A percentile compares a stretch with the other conserved stretches of the same genome.
phyloP scores from a whole-genome alignment of 2,888 invertebrate species.

The Ennomos fuscantarius region DNA sequence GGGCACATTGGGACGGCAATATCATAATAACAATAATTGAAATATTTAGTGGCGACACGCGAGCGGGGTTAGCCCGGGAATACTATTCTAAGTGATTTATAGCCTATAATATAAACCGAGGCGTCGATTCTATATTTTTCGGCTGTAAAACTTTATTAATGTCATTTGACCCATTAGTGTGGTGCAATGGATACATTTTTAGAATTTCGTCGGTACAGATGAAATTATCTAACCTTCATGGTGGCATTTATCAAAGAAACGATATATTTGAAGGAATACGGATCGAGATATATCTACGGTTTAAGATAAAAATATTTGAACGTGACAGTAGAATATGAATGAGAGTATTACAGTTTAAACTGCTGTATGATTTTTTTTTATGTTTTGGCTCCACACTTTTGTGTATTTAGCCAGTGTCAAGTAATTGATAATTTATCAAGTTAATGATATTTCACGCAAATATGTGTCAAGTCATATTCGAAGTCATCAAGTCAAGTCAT shows the following conservation, averaged over 20 bases:
- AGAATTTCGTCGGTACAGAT: conserved; percentile 17
- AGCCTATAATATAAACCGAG: conserved; percentile 37
- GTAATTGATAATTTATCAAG: too few relatives aligned
- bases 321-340: neutral
- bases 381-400: too few relatives aligned
- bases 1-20: conserved; percentile 54
- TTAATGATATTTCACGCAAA: too few relatives aligned
- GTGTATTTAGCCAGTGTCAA: too few relatives aligned
- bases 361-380: conserved; percentile 2
- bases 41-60: conserved; percentile 73
- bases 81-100: conserved; percentile 55
- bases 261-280: neutral
- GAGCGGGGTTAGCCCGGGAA: conserved; percentile 56
- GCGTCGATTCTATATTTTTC: conserved; percentile 39
- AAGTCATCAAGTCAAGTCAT: too few relatives aligned
- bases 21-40: conserved; percentile 73
- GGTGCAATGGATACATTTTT: conserved; percentile 30
- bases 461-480: too few relatives aligned
- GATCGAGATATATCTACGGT: neutral
- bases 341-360: conserved; percentile 6
- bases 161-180: conserved; percentile 36
- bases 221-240: conserved; percentile 11
- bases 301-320: too few relatives aligned
- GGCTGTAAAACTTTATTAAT: conserved; percentile 41
- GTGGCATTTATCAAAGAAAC: neutral